A percentile compares a stretch with the other conserved stretches of the same genome.
phyloP scores from a whole-genome alignment of 2,797 vertebrate genomes.

The Liasis olivaceus region DNA sequence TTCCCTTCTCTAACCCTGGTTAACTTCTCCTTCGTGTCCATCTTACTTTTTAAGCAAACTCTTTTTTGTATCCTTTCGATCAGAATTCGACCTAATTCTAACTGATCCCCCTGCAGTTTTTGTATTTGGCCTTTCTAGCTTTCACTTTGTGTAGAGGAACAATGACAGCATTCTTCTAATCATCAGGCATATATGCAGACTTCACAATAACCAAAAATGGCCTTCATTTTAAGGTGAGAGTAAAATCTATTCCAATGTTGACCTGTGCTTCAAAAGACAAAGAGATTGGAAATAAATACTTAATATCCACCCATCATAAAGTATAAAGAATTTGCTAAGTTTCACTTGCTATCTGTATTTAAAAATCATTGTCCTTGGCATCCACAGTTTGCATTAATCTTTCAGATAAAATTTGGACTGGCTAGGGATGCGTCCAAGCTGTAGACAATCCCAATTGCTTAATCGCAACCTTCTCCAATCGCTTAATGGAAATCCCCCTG shows the following conservation, averaged over 20 bases:
- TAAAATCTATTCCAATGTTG: background rate
- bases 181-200: background rate
- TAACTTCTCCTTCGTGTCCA: background rate
- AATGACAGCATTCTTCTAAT: background rate
- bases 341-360: background rate
- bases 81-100: background rate
- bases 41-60: background rate
- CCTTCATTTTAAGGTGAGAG: background rate
- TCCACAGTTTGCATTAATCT: background rate
- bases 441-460: background rate
- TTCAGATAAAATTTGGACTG: background rate
- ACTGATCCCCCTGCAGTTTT: background rate
- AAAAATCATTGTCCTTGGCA: background rate
- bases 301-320: background rate
- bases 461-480: background rate
- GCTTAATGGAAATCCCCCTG: background rate
- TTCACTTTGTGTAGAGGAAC: background rate
- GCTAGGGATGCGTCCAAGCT: background rate
- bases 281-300: background rate
- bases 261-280: background rate
- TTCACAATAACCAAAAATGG: background rate
- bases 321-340: background rate
- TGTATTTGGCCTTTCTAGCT: background rate
- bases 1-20: background rate
- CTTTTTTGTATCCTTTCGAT: background rate